These are phyloP conservation scores for Enteromius treurensis DNA, from an alignment of 2,797 vertebrate genomes.

Conservation along the genomic window DNA sequence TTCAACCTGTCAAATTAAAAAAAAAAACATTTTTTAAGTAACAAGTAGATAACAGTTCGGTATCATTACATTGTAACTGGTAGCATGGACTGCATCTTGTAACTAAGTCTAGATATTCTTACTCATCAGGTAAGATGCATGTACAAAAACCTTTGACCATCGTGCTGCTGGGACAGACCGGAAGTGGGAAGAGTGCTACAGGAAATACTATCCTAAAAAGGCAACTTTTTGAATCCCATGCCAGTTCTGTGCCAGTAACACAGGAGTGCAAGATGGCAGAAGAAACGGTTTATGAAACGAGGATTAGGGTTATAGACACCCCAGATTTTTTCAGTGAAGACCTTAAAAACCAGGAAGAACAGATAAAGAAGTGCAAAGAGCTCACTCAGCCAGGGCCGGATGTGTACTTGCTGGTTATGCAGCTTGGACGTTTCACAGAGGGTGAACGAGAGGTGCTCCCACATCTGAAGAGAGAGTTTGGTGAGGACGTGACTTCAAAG, in stretches of 20 bases:
- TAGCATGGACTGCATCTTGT: neutral
- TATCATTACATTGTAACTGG: neutral
- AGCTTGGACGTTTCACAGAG: slow-evolving; percentile 47
- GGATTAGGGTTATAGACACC: slow-evolving; percentile 40
- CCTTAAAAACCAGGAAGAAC: slow-evolving; percentile 11
- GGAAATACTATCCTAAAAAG: slow-evolving; percentile 34
- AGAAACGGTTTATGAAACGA: neutral
- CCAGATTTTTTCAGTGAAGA: slow-evolving; percentile 48
- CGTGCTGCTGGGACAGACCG: slow-evolving; percentile 34
- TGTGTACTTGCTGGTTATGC: slow-evolving; percentile 48
- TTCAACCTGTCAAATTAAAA: neutral
- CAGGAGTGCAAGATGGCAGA: neutral
- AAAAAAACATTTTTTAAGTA: neutral
- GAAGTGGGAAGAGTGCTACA: slow-evolving; percentile 34
- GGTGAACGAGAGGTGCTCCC: slow-evolving; percentile 30
- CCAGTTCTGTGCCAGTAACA: slow-evolving; percentile 36
- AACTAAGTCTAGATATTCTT: neutral
- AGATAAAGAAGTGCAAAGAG: slow-evolving; percentile 29
- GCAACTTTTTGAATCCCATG: neutral
- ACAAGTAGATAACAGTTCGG: neutral
- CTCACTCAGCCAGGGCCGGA: neutral
- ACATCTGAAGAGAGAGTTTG: slow-evolving; percentile 24
- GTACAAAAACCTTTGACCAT: neutral
- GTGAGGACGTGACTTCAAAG: slow-evolving; percentile 23
- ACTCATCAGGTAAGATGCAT: no score